Base-by-base conservation (phyloP, 2,797 vertebrate species). In the Chrysocyon brachyurus region DNA sequence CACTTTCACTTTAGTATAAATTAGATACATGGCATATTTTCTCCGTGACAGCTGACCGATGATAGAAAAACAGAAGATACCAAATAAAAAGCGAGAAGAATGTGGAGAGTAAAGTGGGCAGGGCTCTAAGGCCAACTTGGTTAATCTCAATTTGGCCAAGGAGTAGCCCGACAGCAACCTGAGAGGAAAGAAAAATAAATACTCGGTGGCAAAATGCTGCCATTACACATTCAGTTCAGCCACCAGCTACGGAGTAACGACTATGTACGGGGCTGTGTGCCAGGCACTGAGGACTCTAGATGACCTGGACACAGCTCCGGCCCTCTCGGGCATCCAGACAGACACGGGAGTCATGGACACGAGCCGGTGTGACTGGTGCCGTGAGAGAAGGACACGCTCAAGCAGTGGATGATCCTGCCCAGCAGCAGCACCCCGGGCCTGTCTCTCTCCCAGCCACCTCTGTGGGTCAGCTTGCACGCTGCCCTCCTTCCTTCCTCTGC, bases 1-100 rank as follows among this genome's bases (percentile, higher is more conserved):
- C 94, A 93, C 86, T 86, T 95, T 88, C 95, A 88, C 75, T 68
- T 90, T 89, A 88, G 92, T 96, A 79, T 96, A 94, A 96, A 90
- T 86, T 82, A 93, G 73, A 83, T 8, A 26, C 24, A 64, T 49
- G 12, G 52, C 87, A 94, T 73, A 52, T 87, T 66, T 95, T 81
- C 81, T 94, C 52, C 54, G 0, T 79, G 84, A 73, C 64, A 96
- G 33, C 61, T 64, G 82, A 77, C 72, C 66, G 46, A 66, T 89
- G 91, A 94, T 49, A 63, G 72, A 57, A 86, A 87, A 97, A 75
- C 3, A 86, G n/a, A 70, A 31, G 82, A 49, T 83, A 64, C 31
- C 49, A 64, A 90, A 91, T 52, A 31, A 94, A 22, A 54, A 79
- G 33, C 46, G 2, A 95, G 64, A 61, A 64, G 21, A 52, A 10